phyloP scores from a whole-genome alignment of 2,113 vertebrate genomes.

The Noturus placidus region DNA sequence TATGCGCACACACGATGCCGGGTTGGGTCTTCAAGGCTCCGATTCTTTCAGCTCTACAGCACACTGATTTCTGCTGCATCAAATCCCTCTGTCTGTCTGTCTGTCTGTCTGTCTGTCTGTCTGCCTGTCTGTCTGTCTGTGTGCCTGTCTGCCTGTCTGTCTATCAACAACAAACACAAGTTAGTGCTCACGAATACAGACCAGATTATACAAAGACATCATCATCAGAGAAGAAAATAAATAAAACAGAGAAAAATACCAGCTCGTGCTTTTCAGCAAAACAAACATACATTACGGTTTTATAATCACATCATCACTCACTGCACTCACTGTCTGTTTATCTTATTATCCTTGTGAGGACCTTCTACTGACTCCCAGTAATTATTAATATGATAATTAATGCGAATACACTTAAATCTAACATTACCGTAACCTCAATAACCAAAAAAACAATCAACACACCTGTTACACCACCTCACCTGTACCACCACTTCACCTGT shows the following conservation, averaged over 20 bases:
- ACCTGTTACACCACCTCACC: no score
- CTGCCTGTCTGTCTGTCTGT: neutral
- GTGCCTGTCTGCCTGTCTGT: neutral
- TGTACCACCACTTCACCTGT: neutral
- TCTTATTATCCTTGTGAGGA: no score
- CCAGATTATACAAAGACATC: slow-evolving; percentile 25
- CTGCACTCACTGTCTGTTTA: no score
- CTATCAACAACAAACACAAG: neutral
- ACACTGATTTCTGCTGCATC: neutral
- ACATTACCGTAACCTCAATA: no score
- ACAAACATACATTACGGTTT: no score
- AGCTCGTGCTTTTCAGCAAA: neutral
- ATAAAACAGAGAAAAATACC: neutral
- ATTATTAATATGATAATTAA: neutral
- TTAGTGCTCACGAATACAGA: slow-evolving; percentile 41
- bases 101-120: neutral
- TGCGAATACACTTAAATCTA: no score
- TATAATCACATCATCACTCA: no score
- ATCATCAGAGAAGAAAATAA: neutral
- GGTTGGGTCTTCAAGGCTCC: slow-evolving; percentile 43
- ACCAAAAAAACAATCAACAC: no score
- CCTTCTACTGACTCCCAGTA: neutral
- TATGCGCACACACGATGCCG: slow-evolving; percentile 1
- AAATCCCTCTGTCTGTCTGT: neutral
- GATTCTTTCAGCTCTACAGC: neutral